Conservation (phyloP, 2,797 vertebrate species). For the Botia kubotai region DNA sequence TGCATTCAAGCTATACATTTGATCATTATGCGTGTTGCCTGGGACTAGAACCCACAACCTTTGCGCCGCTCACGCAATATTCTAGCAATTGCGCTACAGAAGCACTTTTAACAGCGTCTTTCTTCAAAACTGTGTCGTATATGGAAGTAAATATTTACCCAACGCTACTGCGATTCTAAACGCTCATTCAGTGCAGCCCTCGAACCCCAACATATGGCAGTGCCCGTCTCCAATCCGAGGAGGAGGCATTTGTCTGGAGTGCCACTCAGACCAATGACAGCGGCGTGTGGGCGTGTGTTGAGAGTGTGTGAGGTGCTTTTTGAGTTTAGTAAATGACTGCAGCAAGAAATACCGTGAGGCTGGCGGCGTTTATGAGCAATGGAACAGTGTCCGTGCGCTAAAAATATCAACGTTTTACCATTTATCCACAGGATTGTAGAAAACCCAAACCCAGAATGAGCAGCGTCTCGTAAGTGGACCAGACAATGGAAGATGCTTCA, state of each 20-base stretch:
- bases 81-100: too few species aligned
- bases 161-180: background rate
- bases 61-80: too few species aligned
- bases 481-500: constrained; percentile 90
- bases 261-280: constrained; percentile 69
- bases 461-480: constrained; percentile 74
- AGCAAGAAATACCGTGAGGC: constrained; percentile 86
- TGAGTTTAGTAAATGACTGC: constrained; percentile 99
- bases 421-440: constrained; percentile 52
- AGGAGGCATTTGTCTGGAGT: constrained; percentile 26
- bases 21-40: too few species aligned
- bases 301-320: constrained; percentile 73
- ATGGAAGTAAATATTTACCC: background rate
- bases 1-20: too few species aligned
- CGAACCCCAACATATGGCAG: constrained; percentile 59
- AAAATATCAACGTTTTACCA: constrained; percentile 44
- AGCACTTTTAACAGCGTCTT: background rate
- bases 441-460: constrained; percentile 63
- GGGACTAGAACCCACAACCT: too few species aligned
- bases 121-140: background rate
- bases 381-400: constrained; percentile 73
- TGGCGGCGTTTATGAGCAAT: constrained; percentile 71
- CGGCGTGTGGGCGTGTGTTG: constrained; percentile 72
- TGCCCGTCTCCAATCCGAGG: constrained; percentile 66
- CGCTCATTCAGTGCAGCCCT: constrained; percentile 41